These are phyloP conservation scores for Halocaridina rubra DNA, from an alignment of 2,888 invertebrate genomes.

Conservation along the genomic window DNA sequence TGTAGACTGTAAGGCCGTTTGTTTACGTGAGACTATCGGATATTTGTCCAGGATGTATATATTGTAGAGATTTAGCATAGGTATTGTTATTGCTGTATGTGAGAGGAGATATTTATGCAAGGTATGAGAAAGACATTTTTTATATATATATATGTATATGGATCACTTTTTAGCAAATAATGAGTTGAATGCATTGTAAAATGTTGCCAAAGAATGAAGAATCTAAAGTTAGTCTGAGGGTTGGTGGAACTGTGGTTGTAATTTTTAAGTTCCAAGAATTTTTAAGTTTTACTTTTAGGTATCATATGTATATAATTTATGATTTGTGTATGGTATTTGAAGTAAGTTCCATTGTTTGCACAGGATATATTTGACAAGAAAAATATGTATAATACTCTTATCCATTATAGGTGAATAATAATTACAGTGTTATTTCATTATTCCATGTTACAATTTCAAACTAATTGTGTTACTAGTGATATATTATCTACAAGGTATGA, in stretches of 20 bases:
- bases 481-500: no score
- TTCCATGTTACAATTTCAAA: no score
- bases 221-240: neutral
- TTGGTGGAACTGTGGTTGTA: neutral
- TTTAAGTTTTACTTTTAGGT: no score
- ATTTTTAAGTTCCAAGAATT: neutral
- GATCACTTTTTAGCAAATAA: neutral
- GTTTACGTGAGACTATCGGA: neutral
- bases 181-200: neutral
- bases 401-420: no score
- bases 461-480: no score
- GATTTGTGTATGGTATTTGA: no score
- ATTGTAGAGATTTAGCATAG: neutral
- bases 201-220: neutral
- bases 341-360: no score
- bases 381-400: no score
- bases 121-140: no score
- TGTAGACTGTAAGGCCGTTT: neutral
- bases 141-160: neutral
- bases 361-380: no score
- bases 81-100: neutral
- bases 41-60: constrained; percentile 4
- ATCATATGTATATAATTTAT: no score
- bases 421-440: no score
- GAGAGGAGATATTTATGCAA: neutral